phyloP scores from a whole-genome alignment of 1,140 invertebrate genomes.

The Ephestia elutella region DNA sequence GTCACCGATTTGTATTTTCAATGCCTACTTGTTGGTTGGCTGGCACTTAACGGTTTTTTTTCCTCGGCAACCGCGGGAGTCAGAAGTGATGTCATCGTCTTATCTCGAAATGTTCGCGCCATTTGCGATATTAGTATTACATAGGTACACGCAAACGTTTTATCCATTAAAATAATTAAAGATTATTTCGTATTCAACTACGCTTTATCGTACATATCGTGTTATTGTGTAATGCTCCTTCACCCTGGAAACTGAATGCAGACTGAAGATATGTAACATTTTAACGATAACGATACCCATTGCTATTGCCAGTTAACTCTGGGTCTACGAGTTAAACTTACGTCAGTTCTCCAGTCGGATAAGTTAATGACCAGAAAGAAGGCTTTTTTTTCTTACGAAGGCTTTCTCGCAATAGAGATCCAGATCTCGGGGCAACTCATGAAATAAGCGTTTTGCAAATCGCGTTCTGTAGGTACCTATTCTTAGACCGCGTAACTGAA shows the following conservation, averaged over 20 bases:
- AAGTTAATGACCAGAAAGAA: constrained; percentile 25
- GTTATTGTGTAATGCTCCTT: too few relatives aligned
- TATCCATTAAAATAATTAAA: not conserved
- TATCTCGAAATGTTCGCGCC: constrained; percentile 23
- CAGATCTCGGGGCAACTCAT: not conserved
- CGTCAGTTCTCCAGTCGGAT: constrained; percentile 6
- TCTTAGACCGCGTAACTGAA: too few relatives aligned
- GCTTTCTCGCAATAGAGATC: constrained; percentile 9
- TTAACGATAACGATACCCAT: too few relatives aligned
- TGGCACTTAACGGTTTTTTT: constrained; percentile 29
- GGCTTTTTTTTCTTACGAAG: constrained; percentile 17
- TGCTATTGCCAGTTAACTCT: not conserved
- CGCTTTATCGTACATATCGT: not conserved
- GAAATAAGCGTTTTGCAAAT: not conserved
- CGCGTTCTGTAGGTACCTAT: too few relatives aligned
- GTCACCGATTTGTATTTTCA: constrained; percentile 42
- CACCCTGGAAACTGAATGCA: too few relatives aligned
- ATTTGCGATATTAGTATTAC: constrained; percentile 8
- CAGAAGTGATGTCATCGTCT: constrained; percentile 47
- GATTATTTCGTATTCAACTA: not conserved
- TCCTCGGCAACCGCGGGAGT: constrained; percentile 27
- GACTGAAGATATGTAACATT: too few relatives aligned
- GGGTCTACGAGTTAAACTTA: constrained; percentile 3
- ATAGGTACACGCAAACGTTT: constrained; percentile 5
- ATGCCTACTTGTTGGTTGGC: constrained; percentile 32